phyloP scores from a whole-genome alignment of 2,888 invertebrate species.

The Dryomyza anilis region DNA sequence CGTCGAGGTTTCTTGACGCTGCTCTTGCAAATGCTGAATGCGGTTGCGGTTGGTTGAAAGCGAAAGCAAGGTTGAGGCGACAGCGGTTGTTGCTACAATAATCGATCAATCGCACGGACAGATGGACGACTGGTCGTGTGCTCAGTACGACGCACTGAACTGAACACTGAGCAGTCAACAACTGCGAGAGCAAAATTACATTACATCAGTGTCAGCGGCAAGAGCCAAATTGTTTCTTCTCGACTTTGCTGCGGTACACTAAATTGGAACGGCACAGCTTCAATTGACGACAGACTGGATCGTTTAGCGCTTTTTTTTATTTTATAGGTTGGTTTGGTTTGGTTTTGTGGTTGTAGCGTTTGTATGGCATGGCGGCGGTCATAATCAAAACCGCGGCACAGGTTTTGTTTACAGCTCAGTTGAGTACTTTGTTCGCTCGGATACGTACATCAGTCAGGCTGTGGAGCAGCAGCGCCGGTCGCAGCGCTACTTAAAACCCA shows the following conservation, averaged over 20 bases:
- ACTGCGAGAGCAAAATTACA: neutral
- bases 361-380: neutral
- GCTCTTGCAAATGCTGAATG: too few species aligned
- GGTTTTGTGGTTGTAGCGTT: neutral
- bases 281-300: too few species aligned
- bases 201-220: neutral
- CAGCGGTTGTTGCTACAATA: neutral
- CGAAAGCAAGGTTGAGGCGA: neutral
- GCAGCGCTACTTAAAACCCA: too few species aligned
- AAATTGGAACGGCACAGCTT: too few species aligned
- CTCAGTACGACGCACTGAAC: too few species aligned
- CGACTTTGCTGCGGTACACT: neutral
- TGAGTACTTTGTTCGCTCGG: constrained; percentile 12
- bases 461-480: constrained; percentile 6
- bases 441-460: constrained; percentile 9
- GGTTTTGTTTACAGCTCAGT: constrained; percentile 23
- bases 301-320: neutral
- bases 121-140: too few species aligned
- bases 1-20: constrained; percentile 39
- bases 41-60: constrained; percentile 28
- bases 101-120: too few species aligned
- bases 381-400: neutral
- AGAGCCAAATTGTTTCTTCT: too few species aligned
- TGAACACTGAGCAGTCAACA: too few species aligned
- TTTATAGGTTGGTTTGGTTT: neutral